Evolutionary conservation across 2,888 invertebrate species (phyloP).

Genomic region (Calephelis perditalis): DNA sequence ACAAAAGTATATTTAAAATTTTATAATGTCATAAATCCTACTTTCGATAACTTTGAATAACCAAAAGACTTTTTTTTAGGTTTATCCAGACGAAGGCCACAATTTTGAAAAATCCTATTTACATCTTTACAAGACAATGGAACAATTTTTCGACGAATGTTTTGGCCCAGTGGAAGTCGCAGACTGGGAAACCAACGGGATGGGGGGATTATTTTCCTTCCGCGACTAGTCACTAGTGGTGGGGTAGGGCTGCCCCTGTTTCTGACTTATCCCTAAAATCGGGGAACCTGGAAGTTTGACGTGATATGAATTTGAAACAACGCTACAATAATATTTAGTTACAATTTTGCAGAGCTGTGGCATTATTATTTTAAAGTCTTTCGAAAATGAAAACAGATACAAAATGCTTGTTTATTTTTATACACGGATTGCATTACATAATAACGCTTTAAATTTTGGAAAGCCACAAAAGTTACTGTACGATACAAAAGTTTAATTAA

Average conservation of each 20-base stretch:
- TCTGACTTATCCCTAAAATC: constrained; percentile 1
- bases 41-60: not conserved
- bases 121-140: constrained; percentile 91
- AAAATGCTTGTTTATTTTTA: too few relatives aligned
- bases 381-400: too few relatives aligned
- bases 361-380: too few relatives aligned
- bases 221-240: constrained; percentile 45
- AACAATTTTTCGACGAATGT: constrained; percentile 91
- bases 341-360: too few relatives aligned
- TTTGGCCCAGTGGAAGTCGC: constrained; percentile 85
- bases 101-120: constrained; percentile 83
- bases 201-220: constrained; percentile 75
- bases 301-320: constrained; percentile 5
- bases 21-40: too few relatives aligned
- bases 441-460: too few relatives aligned
- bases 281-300: not conserved
- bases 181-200: constrained; percentile 82
- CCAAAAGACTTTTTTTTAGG: constrained; percentile 62
- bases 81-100: constrained; percentile 93
- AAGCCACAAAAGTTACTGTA: too few relatives aligned
- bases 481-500: too few relatives aligned
- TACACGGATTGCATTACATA: too few relatives aligned
- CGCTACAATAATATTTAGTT: constrained; percentile 1
- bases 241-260: constrained; percentile 14
- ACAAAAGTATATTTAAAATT: too few relatives aligned